Base-by-base conservation (phyloP, 2,888 invertebrate species). In the Mayetiola destructor region DNA sequence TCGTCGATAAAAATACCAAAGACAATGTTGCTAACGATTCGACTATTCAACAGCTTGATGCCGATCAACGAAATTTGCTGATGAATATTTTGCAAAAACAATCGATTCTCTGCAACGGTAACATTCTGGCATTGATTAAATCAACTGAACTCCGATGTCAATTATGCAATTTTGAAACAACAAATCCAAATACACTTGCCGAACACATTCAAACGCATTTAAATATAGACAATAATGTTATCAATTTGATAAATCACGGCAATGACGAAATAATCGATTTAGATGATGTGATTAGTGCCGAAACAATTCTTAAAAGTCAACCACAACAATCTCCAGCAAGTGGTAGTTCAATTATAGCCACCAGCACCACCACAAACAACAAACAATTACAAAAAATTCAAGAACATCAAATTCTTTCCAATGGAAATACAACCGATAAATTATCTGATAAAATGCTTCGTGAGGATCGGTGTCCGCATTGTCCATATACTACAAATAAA, bases 401-500 rank as follows among this genome's bases (percentile, higher is more conserved):
- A 61, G 42, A 59, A 61, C 36, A 58, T 57, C 23, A 58, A 59
- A 30, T 53, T 2, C 12, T 29, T 18, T 30, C 30, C 6, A 53
- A 18, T 53, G 53, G 53, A 16, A 30, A 53, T 16, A 20, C 18
- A 30, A 53, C 18, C 23, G 30, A 53, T 53, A 61, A 60, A 29
- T 55, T 23, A 14, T 27, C 60, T 36, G 53, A 53, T 2, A 53
- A 53, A 53, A 30, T 16, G 20, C 29, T 18, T 3, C 52, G 64
- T 2, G 70, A 69, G 35, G 69, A 68, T 58, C 56, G 57, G 53
- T 91, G 90, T 70, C 75, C 82, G 57, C 74, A 84, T 62, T 92
- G 92, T 69, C 91, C 91, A 0, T 91, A 85, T 68, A 81, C 82
- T 37, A 85, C 84, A 66, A 77, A 79, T 56, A 78, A 86, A 12